A percentile compares a stretch with the other conserved stretches of the same genome.
phyloP scores from a whole-genome alignment of 2,888 invertebrate species.

The Orthosia incerta region DNA sequence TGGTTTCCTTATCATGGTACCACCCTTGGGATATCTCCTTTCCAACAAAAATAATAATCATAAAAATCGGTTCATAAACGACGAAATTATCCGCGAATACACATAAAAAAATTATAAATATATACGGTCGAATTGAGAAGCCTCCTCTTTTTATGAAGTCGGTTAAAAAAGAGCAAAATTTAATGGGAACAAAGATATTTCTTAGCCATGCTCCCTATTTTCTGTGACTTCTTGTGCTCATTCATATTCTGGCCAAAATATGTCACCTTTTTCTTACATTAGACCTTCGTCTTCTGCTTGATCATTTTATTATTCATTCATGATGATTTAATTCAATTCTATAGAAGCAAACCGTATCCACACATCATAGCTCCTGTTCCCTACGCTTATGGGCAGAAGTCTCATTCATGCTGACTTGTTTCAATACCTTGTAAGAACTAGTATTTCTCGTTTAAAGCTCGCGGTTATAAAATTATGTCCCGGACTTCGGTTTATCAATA shows the following conservation, averaged over 20 bases:
- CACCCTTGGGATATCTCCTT: too few species aligned
- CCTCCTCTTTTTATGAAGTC: too few species aligned
- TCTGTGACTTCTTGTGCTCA: neutral
- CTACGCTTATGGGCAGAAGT: conserved; percentile 26
- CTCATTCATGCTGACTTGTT: conserved; percentile 49
- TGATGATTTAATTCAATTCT: neutral
- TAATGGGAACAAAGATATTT: neutral
- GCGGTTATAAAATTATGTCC: conserved; percentile 47
- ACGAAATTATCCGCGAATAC: too few species aligned
- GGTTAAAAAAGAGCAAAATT: neutral
- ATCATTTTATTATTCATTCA: neutral
- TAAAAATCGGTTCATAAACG: too few species aligned
- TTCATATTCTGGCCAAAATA: too few species aligned
- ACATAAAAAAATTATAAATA: too few species aligned
- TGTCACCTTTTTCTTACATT: neutral
- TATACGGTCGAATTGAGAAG: too few species aligned
- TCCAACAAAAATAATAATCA: too few species aligned
- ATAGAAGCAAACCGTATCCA: conserved; percentile 29
- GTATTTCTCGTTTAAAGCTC: conserved; percentile 52
- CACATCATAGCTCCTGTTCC: neutral
- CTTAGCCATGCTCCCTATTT: neutral
- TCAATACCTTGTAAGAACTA: conserved; percentile 46
- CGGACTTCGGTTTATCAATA: conserved; percentile 47
- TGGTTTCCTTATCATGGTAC: too few species aligned
- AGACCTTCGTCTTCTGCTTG: neutral